Conservation (phyloP, 1,140 invertebrate genomes). For the Pollicipes pollicipes region DNA sequence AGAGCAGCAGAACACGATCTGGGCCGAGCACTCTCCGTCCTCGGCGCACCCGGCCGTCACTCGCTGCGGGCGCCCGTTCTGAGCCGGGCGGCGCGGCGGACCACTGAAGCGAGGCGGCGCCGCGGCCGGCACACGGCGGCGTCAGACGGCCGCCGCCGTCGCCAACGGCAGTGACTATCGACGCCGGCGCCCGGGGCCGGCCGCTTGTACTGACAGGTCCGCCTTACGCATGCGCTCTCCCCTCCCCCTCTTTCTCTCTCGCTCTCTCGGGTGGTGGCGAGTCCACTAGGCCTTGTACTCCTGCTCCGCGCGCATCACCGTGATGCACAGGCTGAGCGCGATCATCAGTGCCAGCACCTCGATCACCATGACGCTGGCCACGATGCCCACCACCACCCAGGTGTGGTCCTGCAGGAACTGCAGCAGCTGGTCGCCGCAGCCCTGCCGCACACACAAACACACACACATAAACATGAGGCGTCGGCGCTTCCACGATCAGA, state of each 20-base stretch:
- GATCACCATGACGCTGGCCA: slow-evolving; percentile 38
- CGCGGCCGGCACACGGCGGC: background rate
- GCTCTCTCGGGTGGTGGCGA: background rate
- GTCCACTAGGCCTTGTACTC: slow-evolving; percentile 41
- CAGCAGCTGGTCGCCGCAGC: slow-evolving; percentile 50
- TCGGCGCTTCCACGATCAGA: slow-evolving; percentile 7
- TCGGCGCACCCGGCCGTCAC: too few relatives aligned
- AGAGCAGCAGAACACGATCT: background rate
- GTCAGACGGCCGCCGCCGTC: too few relatives aligned
- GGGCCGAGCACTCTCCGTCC: too few relatives aligned
- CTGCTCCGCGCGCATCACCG: slow-evolving; percentile 42
- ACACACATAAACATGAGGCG: background rate
- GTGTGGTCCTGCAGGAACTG: slow-evolving; percentile 39
- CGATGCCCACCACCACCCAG: slow-evolving; percentile 40
- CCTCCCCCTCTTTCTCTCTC: background rate
- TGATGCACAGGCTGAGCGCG: slow-evolving; percentile 56
- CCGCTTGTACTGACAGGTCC: background rate
- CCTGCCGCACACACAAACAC: slow-evolving; percentile 32
- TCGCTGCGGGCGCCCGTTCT: too few relatives aligned
- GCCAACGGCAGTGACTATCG: background rate
- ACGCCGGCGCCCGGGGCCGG: too few relatives aligned
- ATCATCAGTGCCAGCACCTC: slow-evolving; percentile 59
- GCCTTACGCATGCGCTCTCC: too few relatives aligned
- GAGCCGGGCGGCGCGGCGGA: too few relatives aligned
- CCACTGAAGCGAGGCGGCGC: too few relatives aligned